Evolutionary conservation across 2,797 vertebrate species (phyloP).

Genomic region (Rhyacichthys aspro): DNA sequence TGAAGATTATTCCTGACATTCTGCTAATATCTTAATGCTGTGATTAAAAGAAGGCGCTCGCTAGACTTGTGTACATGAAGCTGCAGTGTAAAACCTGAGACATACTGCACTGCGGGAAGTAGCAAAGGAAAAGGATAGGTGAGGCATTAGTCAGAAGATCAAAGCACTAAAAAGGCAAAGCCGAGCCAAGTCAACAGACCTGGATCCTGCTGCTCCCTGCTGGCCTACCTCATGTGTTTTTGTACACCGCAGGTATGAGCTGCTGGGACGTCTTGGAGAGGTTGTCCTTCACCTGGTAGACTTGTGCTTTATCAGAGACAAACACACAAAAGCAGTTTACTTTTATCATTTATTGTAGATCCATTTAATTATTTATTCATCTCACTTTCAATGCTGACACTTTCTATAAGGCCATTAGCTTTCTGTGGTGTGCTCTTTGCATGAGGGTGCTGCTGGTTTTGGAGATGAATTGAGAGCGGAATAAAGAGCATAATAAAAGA

Average conservation of each 20-base stretch:
- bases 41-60: too few species aligned
- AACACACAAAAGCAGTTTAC: constrained; percentile 8
- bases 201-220: constrained; percentile 38
- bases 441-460: background rate
- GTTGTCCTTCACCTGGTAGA: constrained; percentile 73
- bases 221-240: constrained; percentile 76
- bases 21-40: too few species aligned
- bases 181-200: constrained; percentile 60
- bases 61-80: too few species aligned
- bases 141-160: constrained; percentile 60
- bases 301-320: constrained; percentile 54
- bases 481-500: constrained; percentile 8
- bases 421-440: background rate
- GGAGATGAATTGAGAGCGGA: background rate
- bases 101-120: constrained; percentile 40
- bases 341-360: background rate
- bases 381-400: constrained; percentile 5
- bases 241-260: constrained; percentile 74
- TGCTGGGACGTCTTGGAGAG: constrained; percentile 60
- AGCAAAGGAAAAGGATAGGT: constrained; percentile 33
- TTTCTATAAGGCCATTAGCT: constrained; percentile 6
- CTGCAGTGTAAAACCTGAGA: constrained; percentile 25
- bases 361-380: background rate
- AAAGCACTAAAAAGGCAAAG: constrained; percentile 41
- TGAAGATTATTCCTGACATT: background rate